Evolutionary conservation across 2,113 vertebrate species (phyloP).

Genomic region (Cairina moschata): DNA sequence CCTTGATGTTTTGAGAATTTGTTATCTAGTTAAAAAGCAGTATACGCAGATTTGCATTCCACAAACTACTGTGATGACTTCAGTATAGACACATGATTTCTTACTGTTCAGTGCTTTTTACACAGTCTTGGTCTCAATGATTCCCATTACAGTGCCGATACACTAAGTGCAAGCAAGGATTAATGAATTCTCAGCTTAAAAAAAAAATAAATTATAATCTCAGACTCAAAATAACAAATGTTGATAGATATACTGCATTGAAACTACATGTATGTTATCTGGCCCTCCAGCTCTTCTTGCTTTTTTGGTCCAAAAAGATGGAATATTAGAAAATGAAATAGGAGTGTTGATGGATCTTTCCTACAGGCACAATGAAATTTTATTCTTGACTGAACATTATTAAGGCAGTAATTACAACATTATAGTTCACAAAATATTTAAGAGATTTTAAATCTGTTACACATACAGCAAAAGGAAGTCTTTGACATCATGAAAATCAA

Average conservation of each 20-base stretch:
- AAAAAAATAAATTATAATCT: background rate
- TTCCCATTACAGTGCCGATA: background rate
- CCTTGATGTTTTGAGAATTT: background rate
- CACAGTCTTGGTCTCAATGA: background rate
- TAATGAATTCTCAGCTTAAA: conserved; percentile 5
- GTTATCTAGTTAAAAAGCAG: background rate
- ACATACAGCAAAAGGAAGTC: background rate
- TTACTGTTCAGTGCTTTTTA: background rate
- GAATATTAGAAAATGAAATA: background rate
- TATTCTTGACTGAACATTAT: background rate
- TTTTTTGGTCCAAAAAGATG: background rate
- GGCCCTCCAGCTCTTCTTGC: background rate
- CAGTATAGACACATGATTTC: background rate
- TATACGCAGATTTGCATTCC: background rate
- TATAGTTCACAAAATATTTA: background rate
- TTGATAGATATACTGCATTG: background rate
- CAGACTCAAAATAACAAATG: background rate
- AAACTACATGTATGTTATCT: background rate
- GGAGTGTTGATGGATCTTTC: background rate
- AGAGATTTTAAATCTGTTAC: background rate
- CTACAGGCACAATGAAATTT: background rate
- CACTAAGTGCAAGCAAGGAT: background rate
- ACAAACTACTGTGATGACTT: background rate
- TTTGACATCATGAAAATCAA: background rate
- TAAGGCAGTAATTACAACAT: background rate